Evolutionary conservation across 1,140 invertebrate genomes (phyloP).

Genomic region (Ceratosolen solmsi): DNA sequence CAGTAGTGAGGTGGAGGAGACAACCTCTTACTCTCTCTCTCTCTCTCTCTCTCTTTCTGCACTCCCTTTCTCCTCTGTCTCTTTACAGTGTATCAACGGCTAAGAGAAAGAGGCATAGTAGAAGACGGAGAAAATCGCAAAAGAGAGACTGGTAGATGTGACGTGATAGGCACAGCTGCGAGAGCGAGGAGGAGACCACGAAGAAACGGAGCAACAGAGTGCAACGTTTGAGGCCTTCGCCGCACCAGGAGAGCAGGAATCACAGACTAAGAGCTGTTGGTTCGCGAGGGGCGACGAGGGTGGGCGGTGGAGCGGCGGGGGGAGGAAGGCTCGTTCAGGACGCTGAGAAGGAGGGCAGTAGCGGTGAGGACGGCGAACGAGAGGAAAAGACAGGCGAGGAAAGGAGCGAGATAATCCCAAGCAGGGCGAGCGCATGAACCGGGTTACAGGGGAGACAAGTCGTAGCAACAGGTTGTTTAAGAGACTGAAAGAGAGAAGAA

Average conservation of each 20-base stretch:
- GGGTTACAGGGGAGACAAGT: conserved; percentile 47
- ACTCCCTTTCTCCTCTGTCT: conserved; percentile 30
- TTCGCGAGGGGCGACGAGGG: not conserved
- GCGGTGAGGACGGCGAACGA: conserved; percentile 48
- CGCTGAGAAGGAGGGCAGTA: not conserved
- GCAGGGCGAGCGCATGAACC: not conserved
- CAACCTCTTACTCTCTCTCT: not conserved
- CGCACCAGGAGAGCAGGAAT: conserved; percentile 70
- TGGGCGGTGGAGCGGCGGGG: not conserved
- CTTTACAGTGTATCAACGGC: not conserved
- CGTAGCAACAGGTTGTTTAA: conserved; percentile 65
- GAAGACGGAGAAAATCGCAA: conserved; percentile 11
- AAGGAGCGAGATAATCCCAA: conserved; percentile 6
- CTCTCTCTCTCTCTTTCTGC: not conserved
- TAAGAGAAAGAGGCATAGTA: conserved; percentile 32
- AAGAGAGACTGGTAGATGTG: not conserved
- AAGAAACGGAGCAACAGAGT: conserved; percentile 70
- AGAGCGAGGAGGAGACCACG: conserved; percentile 63
- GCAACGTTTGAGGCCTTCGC: conserved; percentile 69
- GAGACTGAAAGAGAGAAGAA: not conserved
- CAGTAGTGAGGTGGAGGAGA: conserved; percentile 67
- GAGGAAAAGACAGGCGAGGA: conserved; percentile 42
- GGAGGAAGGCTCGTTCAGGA: too few species aligned
- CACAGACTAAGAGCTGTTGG: not conserved
- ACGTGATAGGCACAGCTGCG: conserved; percentile 17